phyloP scores from a whole-genome alignment of 1,140 invertebrate species.

The Pogonus chalceus region DNA sequence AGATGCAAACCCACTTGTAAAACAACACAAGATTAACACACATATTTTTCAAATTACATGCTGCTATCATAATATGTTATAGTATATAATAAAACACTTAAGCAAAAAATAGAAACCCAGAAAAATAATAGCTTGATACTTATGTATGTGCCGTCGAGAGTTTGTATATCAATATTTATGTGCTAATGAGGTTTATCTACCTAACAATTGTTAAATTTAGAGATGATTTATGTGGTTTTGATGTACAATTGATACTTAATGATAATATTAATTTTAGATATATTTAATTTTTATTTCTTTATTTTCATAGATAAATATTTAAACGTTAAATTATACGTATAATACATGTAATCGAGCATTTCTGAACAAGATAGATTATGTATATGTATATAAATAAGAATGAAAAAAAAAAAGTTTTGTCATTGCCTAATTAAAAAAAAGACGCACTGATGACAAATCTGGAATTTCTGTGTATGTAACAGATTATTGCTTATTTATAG shows the following conservation, averaged over 20 bases:
- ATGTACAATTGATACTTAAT: conserved; percentile 18
- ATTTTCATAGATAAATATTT: background rate
- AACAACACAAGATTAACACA: too few species aligned
- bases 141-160: conserved; percentile 22
- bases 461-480: background rate
- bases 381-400: too few species aligned
- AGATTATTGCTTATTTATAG: background rate
- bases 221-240: conserved; percentile 29
- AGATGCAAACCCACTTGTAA: too few species aligned
- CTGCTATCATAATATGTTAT: too few species aligned
- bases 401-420: too few species aligned
- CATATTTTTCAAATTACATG: too few species aligned
- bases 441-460: background rate
- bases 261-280: background rate
- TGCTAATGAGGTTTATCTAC: conserved; percentile 23
- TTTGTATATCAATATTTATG: conserved; percentile 19
- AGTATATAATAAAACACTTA: too few species aligned
- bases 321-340: background rate
- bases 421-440: background rate
- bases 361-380: background rate
- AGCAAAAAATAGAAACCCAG: too few species aligned
- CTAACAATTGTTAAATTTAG: conserved; percentile 27
- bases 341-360: background rate
- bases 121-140: background rate
- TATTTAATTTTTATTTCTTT: background rate